Evolutionary conservation across 2,888 invertebrate species (phyloP), one percentile per base, ranked within the genome.

Genomic region (Drosophila birchii): DNA sequence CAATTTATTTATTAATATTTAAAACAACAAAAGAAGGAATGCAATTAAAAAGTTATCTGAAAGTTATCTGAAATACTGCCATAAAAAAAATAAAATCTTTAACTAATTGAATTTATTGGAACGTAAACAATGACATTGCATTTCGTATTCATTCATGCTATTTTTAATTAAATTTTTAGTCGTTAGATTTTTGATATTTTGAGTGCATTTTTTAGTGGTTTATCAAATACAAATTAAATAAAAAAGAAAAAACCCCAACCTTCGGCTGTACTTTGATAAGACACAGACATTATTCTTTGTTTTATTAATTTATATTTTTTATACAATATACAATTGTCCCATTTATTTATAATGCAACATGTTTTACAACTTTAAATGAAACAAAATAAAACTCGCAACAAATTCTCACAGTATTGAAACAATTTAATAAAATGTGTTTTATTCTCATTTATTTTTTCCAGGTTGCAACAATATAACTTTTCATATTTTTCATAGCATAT

Each of bases 211-310:
- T 4, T 39, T 0, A 29, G 12, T 0, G 14, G 0, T 5, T 32
- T 49, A 49, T 49, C 49, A 32, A 12, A 14, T 18, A 49, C 18
- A 49, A 14, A 18, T 7, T 32, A 49, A 49, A 49, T 49, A 14
- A 18, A 49, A 32, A 32, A 45, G 16, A 6, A 29, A 9, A 12
- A 16, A 44, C 5, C 26, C n/a, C 16, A 9, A n/a, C 9, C 7
- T 18, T 32, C 14, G 32, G 14, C 1, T 7, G 14, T 14, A 32
- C 12, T 32, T 12, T 49, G 32, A 32, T 32, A 32, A 49, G 49
- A 32, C 4, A 49, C 3, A 32, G 14, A 18, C 14, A 49, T 1
- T 8, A 14, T 14, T 20, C 0, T 2, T 0, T 14, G 2, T 1
- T 14, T 7, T 18, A 12, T 18, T 49, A 18, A 49, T 32, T 14